A percentile compares a stretch with the other conserved stretches of the same genome.
These are phyloP conservation scores for Holcopasites calliopsidis DNA, from an alignment of 1,140 invertebrate species.

Conservation along the genomic window DNA sequence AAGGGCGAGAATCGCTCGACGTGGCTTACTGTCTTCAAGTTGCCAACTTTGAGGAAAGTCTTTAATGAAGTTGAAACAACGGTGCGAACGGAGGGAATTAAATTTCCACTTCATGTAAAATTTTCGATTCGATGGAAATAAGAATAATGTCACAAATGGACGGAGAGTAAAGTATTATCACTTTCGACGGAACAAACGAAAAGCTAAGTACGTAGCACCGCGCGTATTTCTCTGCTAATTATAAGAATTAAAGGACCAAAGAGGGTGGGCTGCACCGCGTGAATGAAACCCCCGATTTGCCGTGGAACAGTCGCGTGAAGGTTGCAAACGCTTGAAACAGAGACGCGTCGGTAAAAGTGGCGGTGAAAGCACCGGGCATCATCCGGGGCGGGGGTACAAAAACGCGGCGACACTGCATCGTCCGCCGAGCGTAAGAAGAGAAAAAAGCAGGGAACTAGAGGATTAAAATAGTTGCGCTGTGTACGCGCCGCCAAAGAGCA, in stretches of 20 bases:
- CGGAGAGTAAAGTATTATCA: not conserved
- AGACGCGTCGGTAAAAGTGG: not conserved
- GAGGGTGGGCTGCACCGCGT: not conserved
- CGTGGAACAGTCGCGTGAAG: slow-evolving; percentile 1
- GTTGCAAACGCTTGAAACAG: slow-evolving; percentile 15
- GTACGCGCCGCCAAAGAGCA: slow-evolving; percentile 8
- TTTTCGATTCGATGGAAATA: too few species aligned
- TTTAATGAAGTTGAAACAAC: not conserved
- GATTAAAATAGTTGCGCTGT: slow-evolving; percentile 35
- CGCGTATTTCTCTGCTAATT: not conserved
- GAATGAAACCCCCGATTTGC: slow-evolving; percentile 27
- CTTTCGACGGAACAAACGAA: not conserved
- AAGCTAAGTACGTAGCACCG: not conserved
- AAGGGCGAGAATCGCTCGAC: not conserved
- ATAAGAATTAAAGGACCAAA: slow-evolving; percentile 8
- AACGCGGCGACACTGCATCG: not conserved
- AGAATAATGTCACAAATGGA: not conserved
- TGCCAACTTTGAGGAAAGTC: not conserved
- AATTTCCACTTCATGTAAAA: not conserved
- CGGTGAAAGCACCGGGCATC: not conserved
- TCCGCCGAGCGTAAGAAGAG: not conserved
- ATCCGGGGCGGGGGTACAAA: not conserved
- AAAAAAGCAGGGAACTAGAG: slow-evolving; percentile 1
- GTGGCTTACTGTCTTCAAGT: not conserved
- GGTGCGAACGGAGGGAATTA: not conserved